A percentile compares a stretch with the other conserved stretches of the same genome.
These are phyloP conservation scores for Protomyctophum bolini DNA, from an alignment of 2,113 vertebrate genomes.

Conservation along the genomic window DNA sequence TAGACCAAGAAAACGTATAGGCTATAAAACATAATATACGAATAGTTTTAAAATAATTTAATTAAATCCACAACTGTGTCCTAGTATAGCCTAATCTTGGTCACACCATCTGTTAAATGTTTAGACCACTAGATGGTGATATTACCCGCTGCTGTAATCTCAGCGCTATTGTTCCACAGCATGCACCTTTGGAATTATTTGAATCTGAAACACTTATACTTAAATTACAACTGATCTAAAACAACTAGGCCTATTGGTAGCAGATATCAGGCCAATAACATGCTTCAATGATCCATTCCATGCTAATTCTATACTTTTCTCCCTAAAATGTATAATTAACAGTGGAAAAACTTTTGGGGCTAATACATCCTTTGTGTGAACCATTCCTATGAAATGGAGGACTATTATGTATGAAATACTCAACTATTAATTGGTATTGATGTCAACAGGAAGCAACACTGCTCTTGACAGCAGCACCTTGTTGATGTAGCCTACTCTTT, in stretches of 20 bases:
- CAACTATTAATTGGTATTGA: neutral
- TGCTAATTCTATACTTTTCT: too few relatives aligned
- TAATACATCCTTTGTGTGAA: neutral
- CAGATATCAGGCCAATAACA: too few relatives aligned
- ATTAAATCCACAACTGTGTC: neutral
- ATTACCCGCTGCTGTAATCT: slow-evolving; percentile 5
- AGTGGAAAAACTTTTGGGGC: too few relatives aligned
- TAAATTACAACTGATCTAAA: too few relatives aligned
- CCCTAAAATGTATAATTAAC: too few relatives aligned
- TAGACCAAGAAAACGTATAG: too few relatives aligned
- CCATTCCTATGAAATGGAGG: slow-evolving; percentile 5
- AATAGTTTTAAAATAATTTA: neutral
- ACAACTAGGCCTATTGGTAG: too few relatives aligned
- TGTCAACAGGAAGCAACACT: neutral
- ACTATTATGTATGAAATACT: neutral
- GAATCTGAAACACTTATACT: too few relatives aligned
- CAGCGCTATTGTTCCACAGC: neutral
- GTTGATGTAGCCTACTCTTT: neutral
- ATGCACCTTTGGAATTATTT: too few relatives aligned
- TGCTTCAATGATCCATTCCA: too few relatives aligned
- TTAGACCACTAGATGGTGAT: slow-evolving; percentile 50
- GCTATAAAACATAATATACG: too few relatives aligned
- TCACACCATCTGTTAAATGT: slow-evolving; percentile 9
- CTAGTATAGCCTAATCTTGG: neutral
- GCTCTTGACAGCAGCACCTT: neutral